Percentiles rank a stretch among this genome's conserved stretches.
Evolutionary conservation across 2,113 vertebrate genomes (phyloP).

Genomic region (mouse (Mus musculus)): DNA sequence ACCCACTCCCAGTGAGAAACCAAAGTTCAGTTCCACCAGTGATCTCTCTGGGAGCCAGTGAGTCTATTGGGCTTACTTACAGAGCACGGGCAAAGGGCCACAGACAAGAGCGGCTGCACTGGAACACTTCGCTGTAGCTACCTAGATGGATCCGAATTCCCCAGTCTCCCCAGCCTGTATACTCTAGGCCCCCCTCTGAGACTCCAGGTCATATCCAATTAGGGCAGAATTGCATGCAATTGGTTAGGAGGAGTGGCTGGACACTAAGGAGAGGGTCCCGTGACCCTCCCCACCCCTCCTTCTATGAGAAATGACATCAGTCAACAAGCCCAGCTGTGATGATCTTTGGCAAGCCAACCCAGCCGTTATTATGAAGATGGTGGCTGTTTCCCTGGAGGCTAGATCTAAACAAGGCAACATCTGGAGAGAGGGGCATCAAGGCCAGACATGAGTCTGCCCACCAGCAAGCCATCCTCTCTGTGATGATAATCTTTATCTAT

Average conservation of each 20-base stretch:
- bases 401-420: neutral
- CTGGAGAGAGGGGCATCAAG: neutral
- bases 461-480: neutral
- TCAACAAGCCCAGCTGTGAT: neutral
- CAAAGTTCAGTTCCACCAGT: neutral
- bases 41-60: neutral
- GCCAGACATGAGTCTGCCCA: neutral
- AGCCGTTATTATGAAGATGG: neutral
- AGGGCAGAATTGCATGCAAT: neutral
- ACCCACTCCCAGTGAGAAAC: neutral
- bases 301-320: neutral
- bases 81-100: neutral
- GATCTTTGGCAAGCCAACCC: neutral
- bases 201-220: too few relatives aligned
- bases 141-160: neutral
- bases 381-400: neutral
- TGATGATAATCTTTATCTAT: neutral
- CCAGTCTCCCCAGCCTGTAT: neutral
- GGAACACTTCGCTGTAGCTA: neutral
- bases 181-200: neutral
- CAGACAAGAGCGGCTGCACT: too few relatives aligned
- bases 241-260: neutral
- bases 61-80: neutral
- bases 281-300: neutral
- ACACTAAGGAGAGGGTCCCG: neutral